A percentile compares a stretch with the other conserved stretches of the same genome.
These are phyloP conservation scores for Doryteuthis pealeii DNA, from an alignment of 1,140 invertebrate genomes.

Conservation along the genomic window DNA sequence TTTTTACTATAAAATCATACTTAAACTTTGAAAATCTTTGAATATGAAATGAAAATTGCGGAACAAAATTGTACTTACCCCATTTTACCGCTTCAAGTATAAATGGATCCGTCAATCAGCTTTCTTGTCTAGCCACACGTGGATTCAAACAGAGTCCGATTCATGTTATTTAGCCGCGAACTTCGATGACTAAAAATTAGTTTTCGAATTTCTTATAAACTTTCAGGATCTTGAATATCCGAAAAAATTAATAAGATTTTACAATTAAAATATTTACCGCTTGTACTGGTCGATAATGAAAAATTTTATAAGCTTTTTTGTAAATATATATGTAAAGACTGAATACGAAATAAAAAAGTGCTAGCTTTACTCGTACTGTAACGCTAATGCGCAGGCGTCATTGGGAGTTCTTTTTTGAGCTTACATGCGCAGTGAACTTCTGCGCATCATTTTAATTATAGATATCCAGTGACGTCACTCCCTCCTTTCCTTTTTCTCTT, in stretches of 20 bases:
- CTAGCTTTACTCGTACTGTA: not conserved
- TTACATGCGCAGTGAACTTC: not conserved
- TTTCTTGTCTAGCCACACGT: slow-evolving; percentile 6
- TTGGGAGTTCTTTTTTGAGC: not conserved
- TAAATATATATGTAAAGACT: not conserved
- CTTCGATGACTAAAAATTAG: not conserved
- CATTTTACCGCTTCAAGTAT: not conserved
- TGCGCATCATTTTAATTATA: not conserved
- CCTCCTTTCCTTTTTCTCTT: not conserved
- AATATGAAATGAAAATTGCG: not conserved
- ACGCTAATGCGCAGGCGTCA: not conserved
- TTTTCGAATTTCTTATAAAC: too few species aligned
- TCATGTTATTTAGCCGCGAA: not conserved
- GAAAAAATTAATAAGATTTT: too few species aligned
- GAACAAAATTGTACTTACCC: not conserved
- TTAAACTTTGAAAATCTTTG: not conserved
- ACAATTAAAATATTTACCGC: too few species aligned
- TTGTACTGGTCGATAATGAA: too few species aligned
- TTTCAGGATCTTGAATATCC: too few species aligned
- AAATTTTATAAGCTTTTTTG: too few species aligned
- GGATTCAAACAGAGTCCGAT: not conserved
- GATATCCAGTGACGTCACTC: not conserved
- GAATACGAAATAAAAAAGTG: not conserved
- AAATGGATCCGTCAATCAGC: not conserved
- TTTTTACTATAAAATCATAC: too few species aligned